These are phyloP conservation scores for Zaprionus ghesquierei DNA, from an alignment of 1,140 invertebrate species.

Conservation along the genomic window DNA sequence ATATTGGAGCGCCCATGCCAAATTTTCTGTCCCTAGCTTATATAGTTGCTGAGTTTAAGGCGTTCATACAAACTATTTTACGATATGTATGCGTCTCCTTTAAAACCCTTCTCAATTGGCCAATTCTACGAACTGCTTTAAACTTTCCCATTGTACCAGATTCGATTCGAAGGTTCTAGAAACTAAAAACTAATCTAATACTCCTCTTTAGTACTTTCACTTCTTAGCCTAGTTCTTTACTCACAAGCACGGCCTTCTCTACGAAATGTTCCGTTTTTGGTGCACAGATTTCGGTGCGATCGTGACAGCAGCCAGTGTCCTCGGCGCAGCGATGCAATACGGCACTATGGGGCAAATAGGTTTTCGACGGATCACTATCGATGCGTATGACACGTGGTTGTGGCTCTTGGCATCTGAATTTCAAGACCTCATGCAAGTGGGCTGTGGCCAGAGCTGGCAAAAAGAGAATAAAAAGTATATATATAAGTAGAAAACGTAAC, in stretches of 20 bases:
- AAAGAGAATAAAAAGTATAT: background rate
- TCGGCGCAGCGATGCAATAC: constrained; percentile 90
- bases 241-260: constrained; percentile 89
- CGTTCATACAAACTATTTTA: background rate
- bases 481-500: background rate
- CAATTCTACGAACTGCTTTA: too few relatives aligned
- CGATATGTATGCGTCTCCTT: too few relatives aligned
- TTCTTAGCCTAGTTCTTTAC: constrained; percentile 82
- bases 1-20: background rate
- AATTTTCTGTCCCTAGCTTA: background rate
- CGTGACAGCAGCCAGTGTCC: constrained; percentile 89
- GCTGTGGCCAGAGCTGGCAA: constrained; percentile 83
- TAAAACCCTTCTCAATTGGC: too few relatives aligned
- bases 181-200: too few relatives aligned
- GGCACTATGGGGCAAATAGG: constrained; percentile 89
- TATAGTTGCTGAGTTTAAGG: background rate
- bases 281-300: constrained; percentile 86
- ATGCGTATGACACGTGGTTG: constrained; percentile 86
- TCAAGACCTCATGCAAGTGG: constrained; percentile 85
- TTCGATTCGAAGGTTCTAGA: too few relatives aligned
- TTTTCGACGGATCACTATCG: constrained; percentile 86
- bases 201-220: too few relatives aligned
- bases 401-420: constrained; percentile 86
- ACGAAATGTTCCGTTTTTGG: constrained; percentile 86
- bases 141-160: too few relatives aligned